Conservation (phyloP, 2,888 invertebrate species). For the Cecidostiba fungosa region DNA sequence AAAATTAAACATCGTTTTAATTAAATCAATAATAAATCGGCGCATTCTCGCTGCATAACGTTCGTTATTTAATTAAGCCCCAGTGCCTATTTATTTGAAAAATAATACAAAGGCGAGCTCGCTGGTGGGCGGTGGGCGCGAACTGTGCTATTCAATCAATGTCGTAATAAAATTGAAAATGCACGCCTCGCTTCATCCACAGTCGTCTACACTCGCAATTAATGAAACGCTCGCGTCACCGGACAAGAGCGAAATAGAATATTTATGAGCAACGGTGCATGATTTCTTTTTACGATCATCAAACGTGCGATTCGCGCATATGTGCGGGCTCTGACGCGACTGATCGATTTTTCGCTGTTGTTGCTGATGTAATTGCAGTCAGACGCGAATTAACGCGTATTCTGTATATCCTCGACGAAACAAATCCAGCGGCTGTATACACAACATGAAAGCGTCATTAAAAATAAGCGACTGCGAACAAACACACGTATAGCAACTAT, state of each 20-base stretch:
- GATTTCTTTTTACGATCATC: not conserved
- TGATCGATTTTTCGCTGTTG: not conserved
- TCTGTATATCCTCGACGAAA: not conserved
- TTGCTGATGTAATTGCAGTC: not conserved
- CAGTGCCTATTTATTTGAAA: slow-evolving; percentile 54
- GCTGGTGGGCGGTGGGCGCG: not conserved
- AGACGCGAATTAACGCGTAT: not conserved
- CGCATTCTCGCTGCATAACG: slow-evolving; percentile 6
- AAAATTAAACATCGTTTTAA: slow-evolving; percentile 60
- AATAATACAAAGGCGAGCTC: slow-evolving; percentile 37
- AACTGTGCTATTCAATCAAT: slow-evolving; percentile 49
- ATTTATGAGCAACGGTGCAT: slow-evolving; percentile 30
- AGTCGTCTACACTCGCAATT: slow-evolving; percentile 38
- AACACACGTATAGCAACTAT: not conserved
- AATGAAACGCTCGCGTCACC: slow-evolving; percentile 19
- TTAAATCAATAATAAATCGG: slow-evolving; percentile 61
- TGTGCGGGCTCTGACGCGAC: not conserved
- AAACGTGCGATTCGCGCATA: not conserved
- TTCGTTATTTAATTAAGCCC: slow-evolving; percentile 55
- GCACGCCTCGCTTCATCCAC: slow-evolving; percentile 23
- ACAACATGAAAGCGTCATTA: not conserved
- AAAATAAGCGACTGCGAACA: not conserved
- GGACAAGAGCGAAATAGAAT: slow-evolving; percentile 24
- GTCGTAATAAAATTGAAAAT: slow-evolving; percentile 58
- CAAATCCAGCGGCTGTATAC: not conserved